Evolutionary conservation across 2,797 vertebrate species (phyloP).

Genomic region (Uromys caudimaculatus): DNA sequence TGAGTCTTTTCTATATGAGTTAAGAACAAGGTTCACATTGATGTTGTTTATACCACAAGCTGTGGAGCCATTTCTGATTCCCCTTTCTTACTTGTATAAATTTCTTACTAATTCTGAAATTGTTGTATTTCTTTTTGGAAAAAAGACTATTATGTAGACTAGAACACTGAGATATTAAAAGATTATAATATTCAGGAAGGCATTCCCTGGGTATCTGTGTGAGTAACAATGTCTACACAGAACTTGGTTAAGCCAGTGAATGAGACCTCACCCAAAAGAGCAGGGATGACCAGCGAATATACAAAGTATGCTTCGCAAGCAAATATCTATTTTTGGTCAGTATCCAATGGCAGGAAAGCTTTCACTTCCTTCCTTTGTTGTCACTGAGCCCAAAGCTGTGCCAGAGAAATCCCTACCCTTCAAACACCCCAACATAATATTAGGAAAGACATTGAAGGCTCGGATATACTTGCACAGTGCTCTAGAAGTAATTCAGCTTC

Average conservation of each 20-base stretch:
- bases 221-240: background rate
- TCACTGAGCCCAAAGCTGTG: constrained; percentile 6
- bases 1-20: background rate
- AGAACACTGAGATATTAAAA: background rate
- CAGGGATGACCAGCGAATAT: background rate
- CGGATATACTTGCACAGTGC: background rate
- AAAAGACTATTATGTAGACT: constrained; percentile 9
- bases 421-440: background rate
- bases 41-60: background rate
- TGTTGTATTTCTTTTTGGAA: background rate
- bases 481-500: background rate
- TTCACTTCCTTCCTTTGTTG: constrained; percentile 57
- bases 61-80: background rate
- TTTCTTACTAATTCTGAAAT: background rate
- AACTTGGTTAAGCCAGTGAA: background rate
- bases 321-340: constrained; percentile 32
- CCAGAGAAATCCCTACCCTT: constrained; percentile 4
- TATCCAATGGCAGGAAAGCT: constrained; percentile 49
- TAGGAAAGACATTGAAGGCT: background rate
- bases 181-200: background rate
- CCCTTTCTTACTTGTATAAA: background rate
- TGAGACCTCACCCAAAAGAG: background rate
- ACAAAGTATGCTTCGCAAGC: constrained; percentile 15
- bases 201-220: background rate
- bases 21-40: background rate